Base-by-base conservation (phyloP, 2,888 invertebrate species). In the Pristionchus japonicus region DNA sequence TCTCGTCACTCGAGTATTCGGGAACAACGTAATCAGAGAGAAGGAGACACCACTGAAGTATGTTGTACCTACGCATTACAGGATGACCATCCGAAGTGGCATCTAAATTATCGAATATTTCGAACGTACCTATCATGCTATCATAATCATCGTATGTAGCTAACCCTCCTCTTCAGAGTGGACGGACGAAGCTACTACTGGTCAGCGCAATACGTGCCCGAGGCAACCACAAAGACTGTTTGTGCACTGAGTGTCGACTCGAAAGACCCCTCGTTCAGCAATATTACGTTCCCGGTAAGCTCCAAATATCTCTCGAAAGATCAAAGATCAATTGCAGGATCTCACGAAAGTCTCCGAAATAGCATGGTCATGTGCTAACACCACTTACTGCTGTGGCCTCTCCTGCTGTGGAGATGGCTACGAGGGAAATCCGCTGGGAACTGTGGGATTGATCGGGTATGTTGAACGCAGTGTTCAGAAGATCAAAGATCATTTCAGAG, bases 401-500 rank as follows among this genome's bases (percentile, higher is more conserved):
- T 23, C 31, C 7, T 85, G 85, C 31, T 85, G 85, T 64, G 3
- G 40, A 0, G 40, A 17, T 40, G 85, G 85, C 49, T 85, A 85
- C 64, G 82, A 83, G 13, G 82, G 49, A 52, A 23, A 15, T 83
- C 49, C 82, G 3, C 34, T 83, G 0, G 31, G 82, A 0, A 52
- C 23, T 31, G 34, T 83, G 34, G 82, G 82, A 27, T 20, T 2
- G 3, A 49, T 83, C 37, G 82, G 82, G 23, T 83, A 31, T 27
- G 34, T 4, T 37, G 17, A 6, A 31, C 52, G 3, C 34, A n/a
- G n/a, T n/a, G n/a, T n/a, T 9, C n/a, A n/a, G 34, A 20, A 49
- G 80, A 80, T 83, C 82, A 34, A 52, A 34, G 82, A 80, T 83
- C 31, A 77, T 77, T 52, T 34, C 82, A 83, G 82, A 52, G 34